Conservation (phyloP, 2,113 vertebrate genomes). For the Oxyura jamaicensis region DNA sequence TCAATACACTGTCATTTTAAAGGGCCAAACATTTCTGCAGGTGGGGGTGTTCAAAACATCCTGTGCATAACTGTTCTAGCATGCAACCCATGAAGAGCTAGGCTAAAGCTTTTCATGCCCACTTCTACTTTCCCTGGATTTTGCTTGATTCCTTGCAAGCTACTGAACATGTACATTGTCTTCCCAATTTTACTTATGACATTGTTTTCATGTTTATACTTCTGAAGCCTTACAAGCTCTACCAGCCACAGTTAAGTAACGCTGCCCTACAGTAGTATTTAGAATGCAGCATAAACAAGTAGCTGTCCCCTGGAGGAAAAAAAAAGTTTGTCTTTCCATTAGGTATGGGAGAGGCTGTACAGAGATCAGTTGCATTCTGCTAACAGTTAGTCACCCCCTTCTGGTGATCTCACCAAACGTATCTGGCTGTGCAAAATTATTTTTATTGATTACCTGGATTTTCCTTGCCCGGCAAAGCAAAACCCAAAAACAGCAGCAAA, state of each 20-base stretch:
- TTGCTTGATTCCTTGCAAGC: not conserved
- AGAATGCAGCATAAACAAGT: not conserved
- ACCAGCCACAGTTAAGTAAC: not conserved
- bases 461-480: not conserved
- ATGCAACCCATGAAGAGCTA: not conserved
- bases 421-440: not conserved
- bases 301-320: not conserved
- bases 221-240: not conserved
- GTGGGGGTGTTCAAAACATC: not conserved
- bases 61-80: not conserved
- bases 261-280: not conserved
- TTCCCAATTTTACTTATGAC: not conserved
- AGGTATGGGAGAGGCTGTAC: not conserved
- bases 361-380: not conserved
- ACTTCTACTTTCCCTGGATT: not conserved
- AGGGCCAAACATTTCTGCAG: fast-evolving
- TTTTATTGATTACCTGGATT: not conserved
- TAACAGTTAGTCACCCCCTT: not conserved
- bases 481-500: not conserved
- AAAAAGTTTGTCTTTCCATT: not conserved
- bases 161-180: not conserved
- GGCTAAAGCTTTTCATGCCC: not conserved
- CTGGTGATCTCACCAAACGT: not conserved
- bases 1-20: not conserved
- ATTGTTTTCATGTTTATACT: not conserved